Evolutionary conservation across 2,888 invertebrate genomes (phyloP).

Genomic region (Chrysolina americana): DNA sequence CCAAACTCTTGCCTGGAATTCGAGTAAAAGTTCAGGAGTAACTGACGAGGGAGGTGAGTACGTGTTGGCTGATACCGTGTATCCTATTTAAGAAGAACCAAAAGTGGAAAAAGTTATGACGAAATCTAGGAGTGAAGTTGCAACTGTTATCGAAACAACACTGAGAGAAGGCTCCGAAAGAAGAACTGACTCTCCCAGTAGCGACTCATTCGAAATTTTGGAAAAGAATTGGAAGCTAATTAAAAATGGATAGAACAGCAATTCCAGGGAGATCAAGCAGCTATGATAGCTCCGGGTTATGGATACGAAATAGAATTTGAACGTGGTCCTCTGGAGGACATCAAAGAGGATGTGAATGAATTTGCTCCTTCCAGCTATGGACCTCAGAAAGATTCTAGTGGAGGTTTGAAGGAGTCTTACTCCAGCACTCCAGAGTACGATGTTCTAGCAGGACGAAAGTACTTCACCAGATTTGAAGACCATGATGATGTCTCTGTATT

Average conservation of each 20-base stretch:
- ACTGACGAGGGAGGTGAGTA: constrained; percentile 78
- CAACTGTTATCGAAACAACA: constrained; percentile 76
- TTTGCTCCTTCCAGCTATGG: constrained; percentile 82
- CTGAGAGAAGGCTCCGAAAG: constrained; percentile 69
- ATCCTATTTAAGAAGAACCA: constrained; percentile 73
- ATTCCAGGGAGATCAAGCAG: constrained; percentile 80
- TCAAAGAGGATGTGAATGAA: constrained; percentile 91
- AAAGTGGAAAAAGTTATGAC: constrained; percentile 63
- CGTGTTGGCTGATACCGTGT: constrained; percentile 74
- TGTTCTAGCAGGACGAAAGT: constrained; percentile 85
- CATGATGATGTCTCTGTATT: constrained; percentile 94
- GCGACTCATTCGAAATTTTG: constrained; percentile 89
- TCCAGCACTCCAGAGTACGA: constrained; percentile 95
- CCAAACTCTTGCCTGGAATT: constrained; percentile 75
- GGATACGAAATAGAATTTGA: constrained; percentile 86
- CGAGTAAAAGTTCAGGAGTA: constrained; percentile 78
- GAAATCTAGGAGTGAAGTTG: constrained; percentile 71
- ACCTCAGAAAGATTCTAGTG: constrained; percentile 84
- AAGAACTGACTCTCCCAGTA: constrained; percentile 79
- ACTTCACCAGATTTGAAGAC: constrained; percentile 86
- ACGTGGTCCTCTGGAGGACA: constrained; percentile 89
- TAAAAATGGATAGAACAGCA: constrained; percentile 94
- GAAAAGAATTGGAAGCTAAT: constrained; percentile 84
- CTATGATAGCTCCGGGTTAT: constrained; percentile 75
- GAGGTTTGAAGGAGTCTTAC: constrained; percentile 89